phyloP scores from a whole-genome alignment of 2,797 vertebrate genomes.

The Pteronotus mesoamericanus region DNA sequence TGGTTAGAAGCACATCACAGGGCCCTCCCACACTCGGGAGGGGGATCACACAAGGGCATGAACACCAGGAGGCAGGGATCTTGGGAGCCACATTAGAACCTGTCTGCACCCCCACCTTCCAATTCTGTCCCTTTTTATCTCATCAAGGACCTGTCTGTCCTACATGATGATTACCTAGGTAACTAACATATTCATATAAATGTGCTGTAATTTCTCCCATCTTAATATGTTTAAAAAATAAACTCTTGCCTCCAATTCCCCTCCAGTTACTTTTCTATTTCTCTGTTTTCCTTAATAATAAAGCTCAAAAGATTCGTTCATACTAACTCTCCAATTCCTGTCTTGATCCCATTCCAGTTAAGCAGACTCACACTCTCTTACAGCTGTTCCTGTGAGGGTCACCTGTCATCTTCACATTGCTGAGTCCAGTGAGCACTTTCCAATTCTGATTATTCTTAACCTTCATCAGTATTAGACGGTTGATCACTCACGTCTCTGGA shows the following conservation, averaged over 20 bases:
- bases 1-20: not conserved
- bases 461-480: not conserved
- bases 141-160: not conserved
- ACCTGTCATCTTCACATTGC: not conserved
- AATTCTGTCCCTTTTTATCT: not conserved
- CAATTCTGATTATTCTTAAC: not conserved
- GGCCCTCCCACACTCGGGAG: not conserved
- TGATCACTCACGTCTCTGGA: not conserved
- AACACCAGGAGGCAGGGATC: not conserved
- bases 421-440: not conserved
- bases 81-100: not conserved
- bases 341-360: not conserved
- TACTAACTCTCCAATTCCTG: not conserved
- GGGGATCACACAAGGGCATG: not conserved
- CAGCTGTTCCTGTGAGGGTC: not conserved
- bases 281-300: not conserved
- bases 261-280: not conserved
- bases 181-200: not conserved
- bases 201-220: not conserved
- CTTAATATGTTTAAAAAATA: not conserved
- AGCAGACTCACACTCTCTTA: not conserved
- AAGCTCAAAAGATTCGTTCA: not conserved
- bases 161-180: not conserved
- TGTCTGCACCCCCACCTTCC: not conserved
- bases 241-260: not conserved